These are phyloP conservation scores for Cistogaster globosa DNA, from an alignment of 2,888 invertebrate species.

Conservation along the genomic window DNA sequence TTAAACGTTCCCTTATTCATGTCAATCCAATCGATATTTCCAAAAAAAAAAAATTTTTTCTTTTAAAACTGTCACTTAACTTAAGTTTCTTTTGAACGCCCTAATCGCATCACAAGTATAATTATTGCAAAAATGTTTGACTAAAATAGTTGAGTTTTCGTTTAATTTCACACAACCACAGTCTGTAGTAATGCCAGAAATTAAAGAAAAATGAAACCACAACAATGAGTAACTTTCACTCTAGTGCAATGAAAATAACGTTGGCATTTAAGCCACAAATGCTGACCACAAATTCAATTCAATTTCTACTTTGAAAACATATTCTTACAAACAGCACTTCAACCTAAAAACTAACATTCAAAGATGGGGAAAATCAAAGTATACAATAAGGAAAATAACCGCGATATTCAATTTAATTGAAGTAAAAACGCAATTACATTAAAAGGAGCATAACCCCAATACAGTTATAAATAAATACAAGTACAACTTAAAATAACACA, in stretches of 20 bases:
- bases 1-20: not conserved
- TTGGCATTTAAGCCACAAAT: constrained; percentile 60
- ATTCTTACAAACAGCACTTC: constrained; percentile 7
- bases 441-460: constrained; percentile 3
- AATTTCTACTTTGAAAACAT: constrained; percentile 63
- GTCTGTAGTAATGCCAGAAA: constrained; percentile 16
- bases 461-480: constrained; percentile 37
- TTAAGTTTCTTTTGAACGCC: constrained; percentile 11
- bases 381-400: constrained; percentile 36
- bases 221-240: constrained; percentile 57
- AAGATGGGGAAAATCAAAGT: constrained; percentile 51
- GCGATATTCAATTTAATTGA: constrained; percentile 53
- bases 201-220: constrained; percentile 28
- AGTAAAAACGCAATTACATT: constrained; percentile 3
- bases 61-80: constrained; percentile 13
- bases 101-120: constrained; percentile 1
- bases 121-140: constrained; percentile 41
- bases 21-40: not conserved
- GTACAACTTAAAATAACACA: not conserved
- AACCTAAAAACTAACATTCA: constrained; percentile 17
- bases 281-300: constrained; percentile 77
- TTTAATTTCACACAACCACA: constrained; percentile 58
- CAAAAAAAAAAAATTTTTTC: not conserved
- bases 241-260: constrained; percentile 59
- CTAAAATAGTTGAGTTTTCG: constrained; percentile 51